Percentiles rank a stretch among this genome's conserved stretches.
Conservation (phyloP, 2,888 invertebrate species). For the Drosophila quinaria region DNA sequence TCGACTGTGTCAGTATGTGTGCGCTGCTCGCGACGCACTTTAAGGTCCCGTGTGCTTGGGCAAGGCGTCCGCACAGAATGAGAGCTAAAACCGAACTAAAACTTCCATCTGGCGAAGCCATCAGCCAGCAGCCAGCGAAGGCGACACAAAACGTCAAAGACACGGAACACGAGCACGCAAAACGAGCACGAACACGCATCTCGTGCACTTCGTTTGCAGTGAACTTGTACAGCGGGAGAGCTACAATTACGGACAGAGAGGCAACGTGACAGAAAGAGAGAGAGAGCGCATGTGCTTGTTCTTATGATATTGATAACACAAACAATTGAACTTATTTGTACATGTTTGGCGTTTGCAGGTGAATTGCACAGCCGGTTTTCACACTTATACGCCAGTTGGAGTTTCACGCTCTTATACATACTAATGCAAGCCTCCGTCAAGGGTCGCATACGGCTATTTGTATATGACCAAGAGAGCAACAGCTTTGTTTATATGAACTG, state of each 20-base stretch:
- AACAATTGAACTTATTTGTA: conserved; percentile 43
- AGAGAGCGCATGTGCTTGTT: conserved; percentile 14
- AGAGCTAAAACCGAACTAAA: conserved; percentile 85
- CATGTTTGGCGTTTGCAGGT: conserved; percentile 43
- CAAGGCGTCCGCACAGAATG: conserved; percentile 82
- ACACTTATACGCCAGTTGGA: conserved; percentile 26
- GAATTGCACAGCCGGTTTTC: conserved; percentile 37
- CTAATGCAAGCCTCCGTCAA: not conserved
- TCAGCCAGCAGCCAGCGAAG: conserved; percentile 20
- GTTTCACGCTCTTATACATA: not conserved
- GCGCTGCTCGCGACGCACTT: conserved; percentile 65
- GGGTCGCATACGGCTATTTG: not conserved
- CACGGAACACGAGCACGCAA: conserved; percentile 23
- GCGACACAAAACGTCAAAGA: conserved; percentile 2
- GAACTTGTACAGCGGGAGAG: conserved; percentile 36
- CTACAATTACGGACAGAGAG: not conserved
- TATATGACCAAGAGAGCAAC: too few species aligned
- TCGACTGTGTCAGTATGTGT: conserved; percentile 47
- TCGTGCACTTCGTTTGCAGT: conserved; percentile 31
- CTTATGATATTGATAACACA: conserved; percentile 45
- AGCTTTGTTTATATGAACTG: not conserved
- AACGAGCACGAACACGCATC: conserved; percentile 12
- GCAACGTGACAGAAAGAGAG: not conserved
- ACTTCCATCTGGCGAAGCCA: conserved; percentile 51
- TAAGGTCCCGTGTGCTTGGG: conserved; percentile 43